phyloP scores from a whole-genome alignment of 2,797 vertebrate species.

The Sebastes glaucus region DNA sequence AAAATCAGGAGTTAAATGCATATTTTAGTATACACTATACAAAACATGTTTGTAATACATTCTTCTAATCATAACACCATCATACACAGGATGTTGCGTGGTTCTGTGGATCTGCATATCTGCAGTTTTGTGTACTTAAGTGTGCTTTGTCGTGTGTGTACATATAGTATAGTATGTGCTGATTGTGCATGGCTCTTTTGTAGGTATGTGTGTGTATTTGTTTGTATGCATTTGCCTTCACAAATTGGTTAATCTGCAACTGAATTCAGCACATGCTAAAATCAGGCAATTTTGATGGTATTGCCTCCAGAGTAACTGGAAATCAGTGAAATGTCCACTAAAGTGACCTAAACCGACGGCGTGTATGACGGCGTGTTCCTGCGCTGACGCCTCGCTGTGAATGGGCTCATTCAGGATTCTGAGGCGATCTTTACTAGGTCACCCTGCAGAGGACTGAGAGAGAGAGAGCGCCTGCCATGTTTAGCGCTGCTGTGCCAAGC shows the following conservation, averaged over 20 bases:
- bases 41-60: neutral
- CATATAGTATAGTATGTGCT: neutral
- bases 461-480: conserved; percentile 80
- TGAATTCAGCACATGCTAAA: neutral
- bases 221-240: neutral
- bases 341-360: conserved; percentile 1
- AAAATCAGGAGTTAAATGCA: neutral
- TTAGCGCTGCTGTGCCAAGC: conserved; percentile 85
- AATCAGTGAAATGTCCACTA: conserved; percentile 14
- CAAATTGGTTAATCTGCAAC: neutral
- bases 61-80: neutral
- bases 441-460: conserved; percentile 80
- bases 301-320: neutral
- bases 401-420: conserved; percentile 70
- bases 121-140: neutral
- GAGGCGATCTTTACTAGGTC: conserved; percentile 68
- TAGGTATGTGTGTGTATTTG: neutral
- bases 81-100: neutral
- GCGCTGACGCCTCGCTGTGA: conserved; percentile 41
- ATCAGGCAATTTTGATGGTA: neutral
- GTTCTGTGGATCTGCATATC: neutral
- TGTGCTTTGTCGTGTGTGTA: neutral
- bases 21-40: neutral
- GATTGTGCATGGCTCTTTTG: neutral
- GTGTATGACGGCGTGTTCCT: neutral